Evolutionary conservation across 2,113 vertebrate species (phyloP), one percentile per base, ranked within the genome.

Genomic region (Girardinichthys multiradiatus): DNA sequence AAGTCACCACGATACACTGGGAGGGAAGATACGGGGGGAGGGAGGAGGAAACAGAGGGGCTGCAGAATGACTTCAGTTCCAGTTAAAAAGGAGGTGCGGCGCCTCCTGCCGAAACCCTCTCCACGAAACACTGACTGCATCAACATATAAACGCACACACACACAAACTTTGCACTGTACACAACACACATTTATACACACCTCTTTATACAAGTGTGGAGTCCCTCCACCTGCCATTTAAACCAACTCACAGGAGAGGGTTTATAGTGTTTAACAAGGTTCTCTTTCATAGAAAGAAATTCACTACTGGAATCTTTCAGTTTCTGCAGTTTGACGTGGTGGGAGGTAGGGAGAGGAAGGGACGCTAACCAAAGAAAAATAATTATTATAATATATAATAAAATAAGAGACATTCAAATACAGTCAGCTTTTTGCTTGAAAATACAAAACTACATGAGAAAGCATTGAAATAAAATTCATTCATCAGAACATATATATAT

Each of bases 261-360:
- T 97, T 95, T 94, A 95, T 98, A 97, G 97, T 97, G 96, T 90
- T 98, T 97, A 85, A 91, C 48, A 65, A 89, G 85, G 85, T 97
- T 97, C 97, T 99, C 98, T 99, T 99, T 99, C 98, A 99, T 96
- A 99, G 97, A 99, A 99, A 97, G 97, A 97, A 97, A 90, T 94
- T 95, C 95, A 95, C 95, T 95, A 97, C 97, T 97, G 97, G 97
- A 95, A 97, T 96, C 92, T 93, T 90, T 91, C 96, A 97, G 97
- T 94, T 93, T 94, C 95, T 98, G 98, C 98, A 96, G 95, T 94
- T 95, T 95, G 95, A 95, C 94, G 94, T 94, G 84, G 72, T 28
- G 68, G 74, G 45, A 45, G 17, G 42, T 0, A 1, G 0, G 60
- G 86, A 54, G 1, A 10, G 64, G 35, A 69, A 45, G 95, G 95